Conservation (phyloP, 2,888 invertebrate genomes). For the Apantesis nais region DNA sequence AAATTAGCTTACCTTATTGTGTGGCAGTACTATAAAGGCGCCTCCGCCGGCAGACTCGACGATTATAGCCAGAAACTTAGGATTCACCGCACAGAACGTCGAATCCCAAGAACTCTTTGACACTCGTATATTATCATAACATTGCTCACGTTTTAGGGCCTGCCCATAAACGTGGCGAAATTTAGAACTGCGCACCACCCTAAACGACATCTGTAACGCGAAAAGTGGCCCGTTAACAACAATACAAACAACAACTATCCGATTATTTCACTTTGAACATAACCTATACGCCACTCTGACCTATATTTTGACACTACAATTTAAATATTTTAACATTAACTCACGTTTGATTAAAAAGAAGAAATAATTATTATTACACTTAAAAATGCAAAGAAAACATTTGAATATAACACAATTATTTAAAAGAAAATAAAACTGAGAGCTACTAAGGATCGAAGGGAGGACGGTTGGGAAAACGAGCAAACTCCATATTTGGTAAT, state of each 20-base stretch:
- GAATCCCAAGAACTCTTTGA: slow-evolving; percentile 99
- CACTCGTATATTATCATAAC: slow-evolving; percentile 98
- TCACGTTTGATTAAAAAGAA: slow-evolving; percentile 76
- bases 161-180: slow-evolving; percentile 98
- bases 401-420: slow-evolving; percentile 75
- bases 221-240: slow-evolving; percentile 68
- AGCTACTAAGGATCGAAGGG: slow-evolving; percentile 85
- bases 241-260: slow-evolving; percentile 67
- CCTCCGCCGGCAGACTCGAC: slow-evolving; percentile 98
- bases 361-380: slow-evolving; percentile 73
- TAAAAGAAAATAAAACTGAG: slow-evolving; percentile 79
- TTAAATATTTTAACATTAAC: slow-evolving; percentile 58
- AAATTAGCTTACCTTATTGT: slow-evolving; percentile 91
- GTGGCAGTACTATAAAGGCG: slow-evolving; percentile 97
- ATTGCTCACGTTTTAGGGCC: slow-evolving; percentile 96
- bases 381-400: slow-evolving; percentile 81
- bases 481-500: slow-evolving; percentile 90
- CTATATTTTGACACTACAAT: slow-evolving; percentile 81
- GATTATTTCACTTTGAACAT: slow-evolving; percentile 77
- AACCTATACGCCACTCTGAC: slow-evolving; percentile 81
- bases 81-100: slow-evolving; percentile 99
- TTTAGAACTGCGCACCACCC: slow-evolving; percentile 98
- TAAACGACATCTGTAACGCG: slow-evolving; percentile 94
- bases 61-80: slow-evolving; percentile 98
- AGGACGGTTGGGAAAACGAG: slow-evolving; percentile 87